These are phyloP conservation scores for Cyprinodon tularosa DNA, from an alignment of 2,113 vertebrate genomes.

Conservation along the genomic window DNA sequence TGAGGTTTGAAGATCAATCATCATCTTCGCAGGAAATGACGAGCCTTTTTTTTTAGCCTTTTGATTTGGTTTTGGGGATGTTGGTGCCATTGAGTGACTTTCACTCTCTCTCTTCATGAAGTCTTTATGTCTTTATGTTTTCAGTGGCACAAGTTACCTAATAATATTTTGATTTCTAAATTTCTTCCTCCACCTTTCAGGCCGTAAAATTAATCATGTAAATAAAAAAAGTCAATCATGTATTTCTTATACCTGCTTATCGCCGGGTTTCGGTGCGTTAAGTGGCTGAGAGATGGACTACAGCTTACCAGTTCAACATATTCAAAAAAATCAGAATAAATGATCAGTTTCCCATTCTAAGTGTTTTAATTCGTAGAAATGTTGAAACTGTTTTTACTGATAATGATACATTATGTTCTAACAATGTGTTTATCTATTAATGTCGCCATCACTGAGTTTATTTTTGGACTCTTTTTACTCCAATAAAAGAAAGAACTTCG, in stretches of 20 bases:
- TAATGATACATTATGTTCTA: background rate
- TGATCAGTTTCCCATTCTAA: too few species aligned
- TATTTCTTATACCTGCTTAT: background rate
- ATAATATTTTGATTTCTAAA: background rate
- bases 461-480: too few species aligned
- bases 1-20: slow-evolving; percentile 33
- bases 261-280: background rate
- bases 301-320: too few species aligned
- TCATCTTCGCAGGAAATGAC: slow-evolving; percentile 45
- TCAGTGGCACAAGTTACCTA: background rate
- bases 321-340: background rate
- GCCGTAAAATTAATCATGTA: background rate
- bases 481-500: too few species aligned
- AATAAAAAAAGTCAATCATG: background rate
- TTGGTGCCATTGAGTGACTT: background rate
- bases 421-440: background rate
- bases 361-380: background rate
- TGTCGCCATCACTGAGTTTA: too few species aligned
- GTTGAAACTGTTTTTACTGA: background rate
- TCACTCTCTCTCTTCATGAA: background rate
- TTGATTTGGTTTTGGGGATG: background rate
- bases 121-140: too few species aligned
- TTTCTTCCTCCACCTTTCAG: background rate
- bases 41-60: background rate
- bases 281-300: too few species aligned